Base-by-base conservation (phyloP, 1,140 invertebrate genomes). In the Atopsyche davidsoni region DNA sequence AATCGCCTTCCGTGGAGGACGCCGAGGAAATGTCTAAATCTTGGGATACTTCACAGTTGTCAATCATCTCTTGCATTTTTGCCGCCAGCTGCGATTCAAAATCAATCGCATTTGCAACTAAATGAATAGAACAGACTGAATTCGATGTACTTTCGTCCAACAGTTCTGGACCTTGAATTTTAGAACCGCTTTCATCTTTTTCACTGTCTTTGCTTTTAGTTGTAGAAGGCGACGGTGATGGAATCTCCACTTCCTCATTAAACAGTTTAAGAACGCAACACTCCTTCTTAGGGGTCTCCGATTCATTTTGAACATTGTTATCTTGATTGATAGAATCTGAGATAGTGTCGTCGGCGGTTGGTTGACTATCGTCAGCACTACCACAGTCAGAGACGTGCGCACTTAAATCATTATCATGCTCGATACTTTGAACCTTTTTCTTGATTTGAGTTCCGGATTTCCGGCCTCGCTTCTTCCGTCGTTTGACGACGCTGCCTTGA, bases 381-480 rank as follows among this genome's bases (percentile, higher is more conserved):
- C 9, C n/a, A 42, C 35, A 41, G 35, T 48, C 31, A 16, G 46
- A 34, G 6, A 17, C 17, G 9, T 4, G 10, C 4, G 4, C 18
- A 21, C 13, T 25, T 1, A 25, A 22, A 3, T 48, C 45, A 14
- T 4, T 44, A 18, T 4, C 17, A 18, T 32, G 11, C 13, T 38
- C 45, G 14, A 16, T 22, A 4, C 39, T 10, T 38, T 38, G 36
- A 22, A 13, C 34, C 7, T 59, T 63, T 38, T 35, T 56, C 45
- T 47, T 53, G 34, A n/a, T n/a, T n/a, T n/a, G n/a, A n/a, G n/a
- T n/a, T n/a, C n/a, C n/a, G n/a, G 57, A 28, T 62, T 59, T 41
- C 51, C 58, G 57, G 47, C 60, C 44, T 56, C 62, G 69, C 51
- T 72, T 75, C 41, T 66, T 69, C 53, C 64, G 68, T 50, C 63